Evolutionary conservation across 30 jellyfish, hydroid and myxozoan genomes (phyloP).

Genomic region (Aurelia coerulea): DNA sequence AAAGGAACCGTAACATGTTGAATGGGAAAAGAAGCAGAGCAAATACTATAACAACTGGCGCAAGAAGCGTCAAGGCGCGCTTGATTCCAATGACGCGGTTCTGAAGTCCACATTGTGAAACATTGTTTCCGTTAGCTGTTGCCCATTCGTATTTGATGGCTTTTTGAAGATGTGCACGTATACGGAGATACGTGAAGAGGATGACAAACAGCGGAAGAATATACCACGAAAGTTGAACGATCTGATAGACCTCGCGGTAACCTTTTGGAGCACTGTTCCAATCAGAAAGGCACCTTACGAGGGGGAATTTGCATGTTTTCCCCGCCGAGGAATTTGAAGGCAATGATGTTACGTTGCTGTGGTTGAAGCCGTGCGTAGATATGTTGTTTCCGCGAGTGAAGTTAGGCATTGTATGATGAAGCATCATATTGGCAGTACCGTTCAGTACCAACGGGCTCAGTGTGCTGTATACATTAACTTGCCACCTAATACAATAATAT

Average conservation of each 20-base stretch:
- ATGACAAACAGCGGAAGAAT: constrained; percentile 83
- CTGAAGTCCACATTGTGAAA: constrained; percentile 48
- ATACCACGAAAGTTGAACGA: constrained; percentile 77
- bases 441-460: background rate
- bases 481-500: too few relatives aligned
- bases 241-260: constrained; percentile 67
- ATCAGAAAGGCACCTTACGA: constrained; percentile 46
- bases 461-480: background rate
- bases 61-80: constrained; percentile 88
- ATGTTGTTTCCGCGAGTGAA: too few relatives aligned
- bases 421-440: background rate
- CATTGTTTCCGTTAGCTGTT: constrained; percentile 41
- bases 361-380: too few relatives aligned
- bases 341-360: background rate
- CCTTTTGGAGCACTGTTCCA: constrained; percentile 56
- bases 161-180: constrained; percentile 57
- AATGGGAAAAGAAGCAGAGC: constrained; percentile 88
- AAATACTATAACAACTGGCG: constrained; percentile 91
- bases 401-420: too few relatives aligned
- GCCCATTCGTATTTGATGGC: constrained; percentile 82
- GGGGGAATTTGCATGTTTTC: background rate
- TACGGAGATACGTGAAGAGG: constrained; percentile 80
- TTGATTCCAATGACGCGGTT: constrained; percentile 82
- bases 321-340: background rate
- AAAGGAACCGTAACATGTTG: constrained; percentile 73